Evolutionary conservation across 2,797 vertebrate species (phyloP), one percentile per base, ranked within the genome.

Genomic region (Scolopax bukidnonensis): DNA sequence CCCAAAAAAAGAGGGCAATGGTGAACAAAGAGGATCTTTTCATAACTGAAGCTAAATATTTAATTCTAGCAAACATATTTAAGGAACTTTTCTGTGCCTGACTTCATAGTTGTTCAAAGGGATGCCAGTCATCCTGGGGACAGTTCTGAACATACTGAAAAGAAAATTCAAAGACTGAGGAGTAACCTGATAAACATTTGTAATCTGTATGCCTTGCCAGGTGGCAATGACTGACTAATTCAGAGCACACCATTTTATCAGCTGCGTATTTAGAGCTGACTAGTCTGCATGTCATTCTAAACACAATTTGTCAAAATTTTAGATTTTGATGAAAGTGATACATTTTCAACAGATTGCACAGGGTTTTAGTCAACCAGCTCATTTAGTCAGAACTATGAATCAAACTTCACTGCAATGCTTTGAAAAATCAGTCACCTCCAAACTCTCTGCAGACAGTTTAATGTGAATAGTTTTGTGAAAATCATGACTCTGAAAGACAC

Each of bases 361-460:
- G 28, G 30, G 33, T 56, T 95, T 89, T 91, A 81, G 59, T 91
- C 67, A 90, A 74, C 33, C 57, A 79, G 36, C 28, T 93, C n/a
- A 30, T 93, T 95, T 88, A 87, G 51, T 77, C 67, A 93, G 56
- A 90, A 64, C n/a, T 67, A 50, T 67, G 56, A 90, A 82, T 81
- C 80, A 91, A 91, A 91, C 68, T 78, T 85, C 48, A 64, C 6
- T 50, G 56, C 40, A 93, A 43, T 27, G 40, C 60, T 94, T 93
- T 82, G 85, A 94, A 95, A 94, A 91, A 95, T 89, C 77, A 82
- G 12, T 91, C 51, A 81, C 45, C 67, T 94, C 73, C 64, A 94
- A 81, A 85, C 69, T 65, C 50, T 74, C 76, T 91, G 61, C 51
- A 91, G 65, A 67, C 12, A 10, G 47, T 81, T 86, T 63, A 76